Base-by-base conservation (phyloP, 2,888 invertebrate genomes). In the Unio pictorum region DNA sequence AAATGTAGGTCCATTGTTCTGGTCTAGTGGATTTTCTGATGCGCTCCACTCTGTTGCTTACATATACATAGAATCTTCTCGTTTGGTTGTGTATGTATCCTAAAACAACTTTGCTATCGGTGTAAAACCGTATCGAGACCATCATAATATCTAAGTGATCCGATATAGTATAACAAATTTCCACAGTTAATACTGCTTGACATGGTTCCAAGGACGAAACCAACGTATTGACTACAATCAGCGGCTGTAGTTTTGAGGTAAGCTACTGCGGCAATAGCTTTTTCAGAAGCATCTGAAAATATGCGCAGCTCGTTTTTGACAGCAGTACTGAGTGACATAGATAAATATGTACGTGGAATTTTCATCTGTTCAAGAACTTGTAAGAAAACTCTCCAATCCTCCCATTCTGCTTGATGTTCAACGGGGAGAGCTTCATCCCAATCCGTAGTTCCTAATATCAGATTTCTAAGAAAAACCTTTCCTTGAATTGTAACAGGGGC, bases 171-270 rank as follows among this genome's bases (percentile, higher is more conserved):
- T 67, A 67, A 20, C 60, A 68, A 11, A 81, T 28, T 58, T 81
- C 73, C 1, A 69, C 64, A 8, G 74, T 77, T 30, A 79, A 58
- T 11, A 80, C 76, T 5, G 78, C 78, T 15, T 73, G 76, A 66
- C 78, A 79, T 5, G 79, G 69, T 61, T 82, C 79, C 80, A 18
- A 81, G 34, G 0, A 80, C 61, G 66, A 80, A 81, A 26, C 77
- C 61, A 23, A 71, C 23, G n/a, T 74, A 15, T 15, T 26, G 26
- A 1, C 66, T 18, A n/a, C 66, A 67, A 30, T 71, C 67, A 17
- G 23, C 4, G 23, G 62, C 54, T 4, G 57, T 34, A 20, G 66
- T 58, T 30, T 34, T 57, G 8, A 81, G 54, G 59, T 80, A 83
- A 6, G 75, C 76, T 18, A 68, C 73, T 28, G 80, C 79, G 23